Percentiles rank a stretch among this genome's conserved stretches.
phyloP scores from a whole-genome alignment of 1,140 invertebrate species.

The Homalodisca vitripennis region DNA sequence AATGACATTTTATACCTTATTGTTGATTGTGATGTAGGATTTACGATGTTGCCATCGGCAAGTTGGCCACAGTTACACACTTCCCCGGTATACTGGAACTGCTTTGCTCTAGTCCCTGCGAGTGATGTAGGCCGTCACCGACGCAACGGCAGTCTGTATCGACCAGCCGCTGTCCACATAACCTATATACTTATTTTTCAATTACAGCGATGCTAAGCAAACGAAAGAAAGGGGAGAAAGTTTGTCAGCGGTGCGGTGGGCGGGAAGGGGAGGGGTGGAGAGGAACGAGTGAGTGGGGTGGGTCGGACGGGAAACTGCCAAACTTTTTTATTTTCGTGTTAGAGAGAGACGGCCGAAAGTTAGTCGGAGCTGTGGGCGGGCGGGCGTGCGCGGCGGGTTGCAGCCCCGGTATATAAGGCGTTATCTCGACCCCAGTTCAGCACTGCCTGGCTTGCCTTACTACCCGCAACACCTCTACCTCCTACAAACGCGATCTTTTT shows the following conservation, averaged over 20 bases:
- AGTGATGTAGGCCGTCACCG: too few relatives aligned
- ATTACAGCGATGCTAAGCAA: conserved; percentile 28
- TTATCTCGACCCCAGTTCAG: not conserved
- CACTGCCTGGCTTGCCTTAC: not conserved
- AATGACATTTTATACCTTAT: too few relatives aligned
- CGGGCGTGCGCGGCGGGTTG: not conserved
- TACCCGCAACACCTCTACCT: not conserved
- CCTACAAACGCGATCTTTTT: not conserved
- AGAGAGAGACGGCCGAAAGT: conserved; percentile 25
- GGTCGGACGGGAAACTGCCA: conserved; percentile 26
- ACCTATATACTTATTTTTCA: conserved; percentile 32
- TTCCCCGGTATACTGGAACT: too few relatives aligned
- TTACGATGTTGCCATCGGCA: too few relatives aligned
- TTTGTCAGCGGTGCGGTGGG: not conserved
- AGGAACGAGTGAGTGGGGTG: not conserved
- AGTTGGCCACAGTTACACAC: too few relatives aligned
- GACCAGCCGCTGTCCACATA: conserved; percentile 20
- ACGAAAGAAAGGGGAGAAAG: conserved; percentile 25
- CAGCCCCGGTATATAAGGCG: conserved; percentile 1
- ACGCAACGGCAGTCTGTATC: too few relatives aligned
- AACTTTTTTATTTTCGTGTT: conserved; percentile 26
- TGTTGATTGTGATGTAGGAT: too few relatives aligned
- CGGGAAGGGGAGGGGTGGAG: not conserved
- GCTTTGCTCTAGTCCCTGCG: too few relatives aligned
- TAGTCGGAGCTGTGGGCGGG: conserved; percentile 10